phyloP scores from a whole-genome alignment of 1,140 invertebrate genomes.

The Ostrea denselamellosa region DNA sequence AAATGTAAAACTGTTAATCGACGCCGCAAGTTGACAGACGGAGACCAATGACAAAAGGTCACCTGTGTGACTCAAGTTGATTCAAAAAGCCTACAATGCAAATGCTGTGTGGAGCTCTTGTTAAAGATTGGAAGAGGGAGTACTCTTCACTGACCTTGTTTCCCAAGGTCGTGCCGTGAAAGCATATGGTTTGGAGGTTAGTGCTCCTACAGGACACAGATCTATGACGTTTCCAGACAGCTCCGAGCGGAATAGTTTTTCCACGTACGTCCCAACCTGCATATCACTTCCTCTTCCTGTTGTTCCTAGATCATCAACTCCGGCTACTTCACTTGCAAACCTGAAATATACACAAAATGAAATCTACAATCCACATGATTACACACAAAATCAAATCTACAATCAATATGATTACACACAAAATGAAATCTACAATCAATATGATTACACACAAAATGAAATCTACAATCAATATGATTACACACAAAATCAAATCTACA shows the following conservation, averaged over 20 bases:
- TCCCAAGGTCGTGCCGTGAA: slow-evolving; percentile 85
- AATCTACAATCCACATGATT: not conserved
- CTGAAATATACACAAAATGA: slow-evolving; percentile 58
- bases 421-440: too few species aligned
- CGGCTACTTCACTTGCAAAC: slow-evolving; percentile 93
- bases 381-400: not conserved
- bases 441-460: too few species aligned
- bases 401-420: too few species aligned
- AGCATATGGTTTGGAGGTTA: slow-evolving; percentile 98
- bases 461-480: too few species aligned
- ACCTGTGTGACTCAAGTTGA: too few species aligned
- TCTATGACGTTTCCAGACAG: slow-evolving; percentile 99
- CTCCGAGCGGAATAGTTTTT: slow-evolving; percentile 98
- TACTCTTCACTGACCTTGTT: slow-evolving; percentile 70
- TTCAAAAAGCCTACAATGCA: too few species aligned
- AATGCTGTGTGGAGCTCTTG: too few species aligned
- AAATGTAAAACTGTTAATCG: too few species aligned
- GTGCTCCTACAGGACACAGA: slow-evolving; percentile 98
- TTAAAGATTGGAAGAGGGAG: too few species aligned
- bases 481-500: too few species aligned
- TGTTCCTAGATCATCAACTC: slow-evolving; percentile 98
- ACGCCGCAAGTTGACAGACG: too few species aligned
- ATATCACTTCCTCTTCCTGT: slow-evolving; percentile 97
- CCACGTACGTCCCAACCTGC: slow-evolving; percentile 99
- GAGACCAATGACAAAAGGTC: too few species aligned